phyloP scores from a whole-genome alignment of 2,888 invertebrate species.

The Gandaritis pyraliata region DNA sequence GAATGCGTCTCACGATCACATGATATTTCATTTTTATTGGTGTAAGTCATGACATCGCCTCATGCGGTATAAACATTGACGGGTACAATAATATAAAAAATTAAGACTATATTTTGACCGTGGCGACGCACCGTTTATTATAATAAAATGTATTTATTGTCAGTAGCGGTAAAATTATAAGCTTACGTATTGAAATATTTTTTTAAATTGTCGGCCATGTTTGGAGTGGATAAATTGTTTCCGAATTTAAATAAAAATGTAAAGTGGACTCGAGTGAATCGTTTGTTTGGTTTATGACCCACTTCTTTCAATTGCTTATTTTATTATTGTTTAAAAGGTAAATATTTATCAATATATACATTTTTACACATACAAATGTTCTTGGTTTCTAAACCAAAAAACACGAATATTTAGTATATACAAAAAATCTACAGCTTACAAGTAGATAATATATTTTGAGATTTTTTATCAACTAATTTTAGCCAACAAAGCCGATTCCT shows the following conservation, averaged over 20 bases:
- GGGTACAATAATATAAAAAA: constrained; percentile 71
- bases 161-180: constrained; percentile 58
- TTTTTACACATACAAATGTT: too few relatives aligned
- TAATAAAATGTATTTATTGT: constrained; percentile 54
- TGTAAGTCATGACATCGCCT: constrained; percentile 78
- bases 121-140: constrained; percentile 55
- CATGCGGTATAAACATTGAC: constrained; percentile 75
- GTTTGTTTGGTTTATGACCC: neutral
- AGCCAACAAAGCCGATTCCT: neutral
- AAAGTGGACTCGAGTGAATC: neutral
- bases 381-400: too few relatives aligned
- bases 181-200: constrained; percentile 51
- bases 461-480: too few relatives aligned
- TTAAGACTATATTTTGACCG: constrained; percentile 72
- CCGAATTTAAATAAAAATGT: constrained; percentile 5
- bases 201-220: constrained; percentile 47
- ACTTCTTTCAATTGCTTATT: neutral
- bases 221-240: constrained; percentile 27
- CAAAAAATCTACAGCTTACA: too few relatives aligned
- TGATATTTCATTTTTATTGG: constrained; percentile 81
- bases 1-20: constrained; percentile 69
- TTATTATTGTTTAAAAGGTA: neutral
- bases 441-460: too few relatives aligned
- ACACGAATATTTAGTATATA: too few relatives aligned
- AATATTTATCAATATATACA: too few relatives aligned